Evolutionary conservation across 1,140 invertebrate species (phyloP), one percentile per base, ranked within the genome.

Genomic region (Heliothis virescens): DNA sequence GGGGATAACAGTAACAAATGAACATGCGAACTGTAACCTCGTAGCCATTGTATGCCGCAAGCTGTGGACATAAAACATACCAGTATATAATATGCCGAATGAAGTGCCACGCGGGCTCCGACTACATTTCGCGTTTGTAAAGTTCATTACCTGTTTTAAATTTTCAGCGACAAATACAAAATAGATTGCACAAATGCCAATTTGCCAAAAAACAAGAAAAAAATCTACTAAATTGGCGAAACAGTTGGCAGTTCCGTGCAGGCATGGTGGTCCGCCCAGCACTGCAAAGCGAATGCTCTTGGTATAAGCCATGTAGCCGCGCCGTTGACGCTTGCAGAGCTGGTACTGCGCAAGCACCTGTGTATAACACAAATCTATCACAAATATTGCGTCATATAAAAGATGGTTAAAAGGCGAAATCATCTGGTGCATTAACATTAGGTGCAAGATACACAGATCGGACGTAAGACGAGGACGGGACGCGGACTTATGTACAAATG

Each of bases 131-230:
- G 34, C 2, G 16, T 11, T 60, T 41, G 9, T 41, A 41, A 41
- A 73, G 12, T 57, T 41, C 11, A 96, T 88, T 18, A 97, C 96
- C 91, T 97, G 96, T 91, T 96, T 96, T 0, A 97, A 83, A 89
- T 97, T 98, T 73, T 96, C 96, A 0, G 97, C 96, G 7, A 98
- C 96, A 90, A 98, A 98, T 0, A 98, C 96, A 59, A 97, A 96
- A 93, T 98, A 98, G 3, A 98, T 97, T 91, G 97, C 97, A 89
- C 98, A 98, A 81, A 98, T 97, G 13, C 98, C 98, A 59, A 98
- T 94, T 93, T 98, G 98, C 84, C 98, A 98, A n/a, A 97, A 87
- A 26, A 97, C 94, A 21, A 98, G 95, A 79, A 97, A 96, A 2
- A 95, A 82, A 79, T 97, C 96, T 0, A 96, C 96, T 18, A 96